Evolutionary conservation across 2,797 vertebrate species (phyloP), one percentile per base, ranked within the genome.

Genomic region (Microctenopoma stevenorrisi): DNA sequence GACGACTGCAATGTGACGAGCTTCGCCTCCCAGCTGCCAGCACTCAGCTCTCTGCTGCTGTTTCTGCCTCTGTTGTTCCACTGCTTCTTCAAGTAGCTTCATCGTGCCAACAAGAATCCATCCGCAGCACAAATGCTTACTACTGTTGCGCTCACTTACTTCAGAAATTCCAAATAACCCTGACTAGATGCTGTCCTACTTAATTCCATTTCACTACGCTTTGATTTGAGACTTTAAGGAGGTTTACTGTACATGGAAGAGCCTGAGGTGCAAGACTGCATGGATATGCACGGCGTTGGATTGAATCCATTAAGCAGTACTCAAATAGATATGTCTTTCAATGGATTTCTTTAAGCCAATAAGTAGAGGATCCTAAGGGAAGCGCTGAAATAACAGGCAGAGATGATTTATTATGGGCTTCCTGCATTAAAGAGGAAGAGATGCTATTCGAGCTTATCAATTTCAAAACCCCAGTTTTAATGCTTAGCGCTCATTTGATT

Each of bases 1-100:
- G 89, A 95, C 51, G 89, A 96, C 90, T 97, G 96, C 92, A 97
- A 97, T 2, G 86, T 88, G 26, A 90, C 68, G 38, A 91, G 93
- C 82, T 69, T 69, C 1, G 93, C 92, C 25, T 66, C 85, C 0
- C 83, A 54, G 7, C 62, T 89, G 79, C 83, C 79, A 33, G 46
- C 84, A 62, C 4, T 71, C n/a, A 73, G 72, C 89, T 88, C 4
- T 67, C 43, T 93, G 61, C 76, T 85, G 57, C 85, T 95, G 44
- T 76, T 94, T 46, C 2, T 92, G 79, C 80, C 80, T 1, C 57
- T 90, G 0, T 25, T 94, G 69, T 79, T 87, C n/a, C 82, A 74
- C 65, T 84, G 40, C 53, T 85, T 77, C 64, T 73, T 77, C 79
- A 86, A 83, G 80, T 81, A 0, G 6, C 38, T 28, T 28, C 28